Evolutionary conservation across 2,888 invertebrate species (phyloP).

Genomic region (Andrena haemorrhoa): DNA sequence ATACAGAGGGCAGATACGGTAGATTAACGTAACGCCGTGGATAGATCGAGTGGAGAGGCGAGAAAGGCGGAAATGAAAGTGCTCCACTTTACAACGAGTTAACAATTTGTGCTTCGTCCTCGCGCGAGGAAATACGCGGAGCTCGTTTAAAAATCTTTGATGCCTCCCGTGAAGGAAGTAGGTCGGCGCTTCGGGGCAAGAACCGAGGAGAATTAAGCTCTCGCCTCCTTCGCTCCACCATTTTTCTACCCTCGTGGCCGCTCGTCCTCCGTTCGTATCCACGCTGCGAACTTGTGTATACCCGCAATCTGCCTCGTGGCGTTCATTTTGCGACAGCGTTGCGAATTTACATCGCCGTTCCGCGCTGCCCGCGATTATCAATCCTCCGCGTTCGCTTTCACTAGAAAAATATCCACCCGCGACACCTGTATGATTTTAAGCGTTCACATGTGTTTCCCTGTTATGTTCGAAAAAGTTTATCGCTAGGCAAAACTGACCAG

Average conservation of each 20-base stretch:
- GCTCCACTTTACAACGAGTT: slow-evolving; percentile 46
- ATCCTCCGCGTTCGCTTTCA: slow-evolving; percentile 8
- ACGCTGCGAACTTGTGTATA: slow-evolving; percentile 43
- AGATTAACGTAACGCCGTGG: slow-evolving; percentile 45
- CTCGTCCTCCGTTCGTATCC: slow-evolving; percentile 53
- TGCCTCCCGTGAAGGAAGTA: slow-evolving; percentile 57
- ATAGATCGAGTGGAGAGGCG: slow-evolving; percentile 36
- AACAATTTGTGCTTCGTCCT: slow-evolving; percentile 60
- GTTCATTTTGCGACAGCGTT: slow-evolving; percentile 52
- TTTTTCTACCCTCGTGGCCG: slow-evolving; percentile 56
- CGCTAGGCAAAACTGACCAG: too few species aligned
- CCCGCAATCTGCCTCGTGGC: slow-evolving; percentile 51
- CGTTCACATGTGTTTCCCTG: background rate
- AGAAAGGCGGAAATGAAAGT: slow-evolving; percentile 38
- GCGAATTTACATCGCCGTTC: slow-evolving; percentile 57
- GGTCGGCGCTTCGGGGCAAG: slow-evolving; percentile 61
- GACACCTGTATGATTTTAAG: background rate
- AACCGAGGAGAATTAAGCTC: slow-evolving; percentile 65
- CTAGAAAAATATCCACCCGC: background rate
- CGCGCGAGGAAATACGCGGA: slow-evolving; percentile 57
- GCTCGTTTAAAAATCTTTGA: slow-evolving; percentile 68
- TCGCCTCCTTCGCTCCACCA: slow-evolving; percentile 48
- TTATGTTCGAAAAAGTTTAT: too few species aligned
- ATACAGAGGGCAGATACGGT: slow-evolving; percentile 22
- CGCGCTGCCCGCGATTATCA: slow-evolving; percentile 25